phyloP scores from a whole-genome alignment of 2,113 vertebrate species.

The Chlorodrepanis virens region DNA sequence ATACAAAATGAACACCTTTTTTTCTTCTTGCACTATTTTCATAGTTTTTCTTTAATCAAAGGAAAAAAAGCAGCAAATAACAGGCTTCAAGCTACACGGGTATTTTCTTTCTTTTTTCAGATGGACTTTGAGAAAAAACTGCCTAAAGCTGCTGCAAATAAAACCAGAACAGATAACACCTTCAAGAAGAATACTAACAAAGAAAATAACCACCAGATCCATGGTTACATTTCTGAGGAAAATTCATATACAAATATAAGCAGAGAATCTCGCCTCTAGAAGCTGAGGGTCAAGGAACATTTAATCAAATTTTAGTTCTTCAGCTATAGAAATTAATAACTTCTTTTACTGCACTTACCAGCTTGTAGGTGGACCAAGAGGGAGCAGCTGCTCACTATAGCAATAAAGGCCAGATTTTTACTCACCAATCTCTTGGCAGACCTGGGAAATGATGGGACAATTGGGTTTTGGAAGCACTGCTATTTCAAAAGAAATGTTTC shows the following conservation, averaged over 20 bases:
- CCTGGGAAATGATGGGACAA: fast-evolving
- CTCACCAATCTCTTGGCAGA: background rate
- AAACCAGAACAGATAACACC: background rate
- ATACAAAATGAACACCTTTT: fast-evolving
- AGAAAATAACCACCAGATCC: background rate
- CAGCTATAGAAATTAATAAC: background rate
- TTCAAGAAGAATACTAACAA: constrained; percentile 21
- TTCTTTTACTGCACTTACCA: background rate
- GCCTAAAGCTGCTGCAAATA: background rate
- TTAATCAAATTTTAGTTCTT: background rate
- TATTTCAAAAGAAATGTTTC: background rate
- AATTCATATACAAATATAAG: constrained; percentile 66
- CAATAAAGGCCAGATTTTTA: background rate
- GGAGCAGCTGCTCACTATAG: background rate
- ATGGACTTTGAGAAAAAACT: constrained; percentile 23
- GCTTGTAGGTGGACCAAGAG: background rate
- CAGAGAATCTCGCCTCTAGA: constrained; percentile 69
- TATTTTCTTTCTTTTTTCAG: constrained; percentile 2
- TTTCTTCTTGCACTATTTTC: background rate
- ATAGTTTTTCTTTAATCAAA: background rate
- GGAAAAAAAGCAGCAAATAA: background rate
- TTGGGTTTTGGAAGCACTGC: background rate
- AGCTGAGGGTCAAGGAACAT: background rate
- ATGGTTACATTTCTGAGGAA: constrained; percentile 56
- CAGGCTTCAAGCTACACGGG: background rate